Base-by-base conservation (phyloP, 2,888 invertebrate genomes). In the Eristalis pertinax region DNA sequence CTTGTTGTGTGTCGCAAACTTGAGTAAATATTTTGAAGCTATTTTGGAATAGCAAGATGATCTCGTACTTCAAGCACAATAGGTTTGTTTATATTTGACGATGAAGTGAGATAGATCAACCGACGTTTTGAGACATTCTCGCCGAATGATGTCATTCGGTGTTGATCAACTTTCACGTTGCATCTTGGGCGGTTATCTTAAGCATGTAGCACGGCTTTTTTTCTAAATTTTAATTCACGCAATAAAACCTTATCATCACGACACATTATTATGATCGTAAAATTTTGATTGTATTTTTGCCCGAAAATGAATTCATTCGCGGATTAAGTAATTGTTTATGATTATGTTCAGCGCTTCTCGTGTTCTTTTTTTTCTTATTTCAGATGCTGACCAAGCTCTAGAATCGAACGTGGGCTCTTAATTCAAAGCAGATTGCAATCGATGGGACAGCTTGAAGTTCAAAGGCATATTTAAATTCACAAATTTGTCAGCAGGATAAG, bases 141-240 rank as follows among this genome's bases (percentile, higher is more conserved):
- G 63, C 41, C 4, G 11, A 56, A 64, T 81, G 74, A 81, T 74
- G 56, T 81, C 81, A 81, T 56, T 50, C 8, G 13, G 26, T 73
- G 58, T 32, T 72, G 58, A 32, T 41, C 4, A 70, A 56, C 56
- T 41, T 56, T 4, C 4, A 26, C 63, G 67, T 58, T 81, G 81
- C 81, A 81, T 62, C 50, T 50, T 63, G 24, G 81, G 56, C 81
- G 32, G 32, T 81, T 81, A 81, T 81, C 64, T 29, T 35, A 41
- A 62, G 24, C 24, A 29, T 4, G 32, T 29, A 19, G n/a, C 22
- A 43, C 26, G 7, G 11, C 29, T 19, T 70, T 38, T 32, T 50
- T 13, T 38, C n/a, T 8, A 10, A 32, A 32, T 5, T 32, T 58
- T 58, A 69, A 69, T 58, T 22, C 22, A 22, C 24, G 22, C 2